Evolutionary conservation across 37 sponge, comb jelly and placozoan species (phyloP).

Genomic region (Cliona cf. orientalis): DNA sequence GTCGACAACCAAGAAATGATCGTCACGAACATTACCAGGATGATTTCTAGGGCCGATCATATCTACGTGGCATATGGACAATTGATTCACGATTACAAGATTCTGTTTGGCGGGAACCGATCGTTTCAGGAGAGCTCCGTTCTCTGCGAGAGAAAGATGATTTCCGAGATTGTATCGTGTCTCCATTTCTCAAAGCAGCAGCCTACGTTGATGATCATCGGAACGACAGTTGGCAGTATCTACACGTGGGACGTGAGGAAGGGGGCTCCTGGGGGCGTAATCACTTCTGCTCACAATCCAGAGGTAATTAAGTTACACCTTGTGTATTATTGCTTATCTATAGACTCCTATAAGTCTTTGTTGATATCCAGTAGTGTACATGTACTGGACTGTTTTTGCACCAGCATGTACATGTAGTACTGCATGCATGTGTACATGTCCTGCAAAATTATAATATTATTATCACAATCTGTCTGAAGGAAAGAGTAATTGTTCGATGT

Average conservation of each 20-base stretch:
- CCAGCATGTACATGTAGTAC: not conserved
- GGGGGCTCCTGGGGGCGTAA: not conserved
- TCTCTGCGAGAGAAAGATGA: slow-evolving; percentile 9
- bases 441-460: too few species aligned
- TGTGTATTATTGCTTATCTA: not conserved
- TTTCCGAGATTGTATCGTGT: slow-evolving; percentile 38
- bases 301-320: slow-evolving; percentile 4
- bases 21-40: slow-evolving; percentile 14
- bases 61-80: slow-evolving; percentile 35
- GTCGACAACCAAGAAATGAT: not conserved
- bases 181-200: slow-evolving; percentile 40
- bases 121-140: slow-evolving; percentile 20
- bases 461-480: too few species aligned
- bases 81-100: slow-evolving; percentile 32
- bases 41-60: slow-evolving; percentile 52
- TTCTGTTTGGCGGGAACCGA: slow-evolving; percentile 56
- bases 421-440: not conserved
- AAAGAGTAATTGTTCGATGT: too few species aligned
- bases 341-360: not conserved
- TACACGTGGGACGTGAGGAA: slow-evolving; percentile 29
- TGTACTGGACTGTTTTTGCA: too few species aligned
- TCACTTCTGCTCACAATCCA: slow-evolving; percentile 1
- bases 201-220: slow-evolving; percentile 33
- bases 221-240: slow-evolving; percentile 32
- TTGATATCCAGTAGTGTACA: too few species aligned